Evolutionary conservation across 2,797 vertebrate species (phyloP).

Genomic region (Eospalax fontanierii): DNA sequence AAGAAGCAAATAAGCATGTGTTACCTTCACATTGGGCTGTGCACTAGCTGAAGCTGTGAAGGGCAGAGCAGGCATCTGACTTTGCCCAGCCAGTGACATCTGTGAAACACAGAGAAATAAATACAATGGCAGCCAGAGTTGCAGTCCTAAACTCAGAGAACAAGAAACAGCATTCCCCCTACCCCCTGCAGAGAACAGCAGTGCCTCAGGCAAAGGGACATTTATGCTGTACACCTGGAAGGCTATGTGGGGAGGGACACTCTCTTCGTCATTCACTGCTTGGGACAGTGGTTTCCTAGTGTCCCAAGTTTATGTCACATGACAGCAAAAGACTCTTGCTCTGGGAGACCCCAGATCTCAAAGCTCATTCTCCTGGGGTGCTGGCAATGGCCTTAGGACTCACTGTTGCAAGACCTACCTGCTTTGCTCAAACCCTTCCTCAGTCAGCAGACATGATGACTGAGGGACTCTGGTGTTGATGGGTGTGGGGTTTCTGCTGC

Average conservation of each 20-base stretch:
- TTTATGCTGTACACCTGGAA: accelerated
- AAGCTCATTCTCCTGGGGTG: not conserved
- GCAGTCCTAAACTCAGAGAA: not conserved
- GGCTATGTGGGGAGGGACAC: no score
- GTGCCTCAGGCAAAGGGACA: accelerated
- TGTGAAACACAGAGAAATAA: not conserved
- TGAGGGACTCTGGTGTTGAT: accelerated
- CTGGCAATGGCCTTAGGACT: accelerated
- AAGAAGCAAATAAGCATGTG: accelerated
- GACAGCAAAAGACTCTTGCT: not conserved
- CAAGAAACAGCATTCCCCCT: not conserved
- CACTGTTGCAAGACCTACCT: accelerated
- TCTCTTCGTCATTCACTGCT: not conserved
- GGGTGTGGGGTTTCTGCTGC: not conserved
- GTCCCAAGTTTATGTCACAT: accelerated
- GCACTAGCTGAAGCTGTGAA: accelerated
- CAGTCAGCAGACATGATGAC: not conserved
- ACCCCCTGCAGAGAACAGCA: accelerated
- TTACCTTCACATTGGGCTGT: not conserved
- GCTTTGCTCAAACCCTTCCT: not conserved
- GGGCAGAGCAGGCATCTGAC: not conserved
- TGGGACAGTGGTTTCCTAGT: accelerated
- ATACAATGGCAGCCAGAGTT: accelerated
- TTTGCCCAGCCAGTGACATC: not conserved
- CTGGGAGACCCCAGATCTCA: not conserved